These are phyloP conservation scores for Tachycineta bicolor DNA, from an alignment of 2,113 vertebrate species.

Conservation along the genomic window DNA sequence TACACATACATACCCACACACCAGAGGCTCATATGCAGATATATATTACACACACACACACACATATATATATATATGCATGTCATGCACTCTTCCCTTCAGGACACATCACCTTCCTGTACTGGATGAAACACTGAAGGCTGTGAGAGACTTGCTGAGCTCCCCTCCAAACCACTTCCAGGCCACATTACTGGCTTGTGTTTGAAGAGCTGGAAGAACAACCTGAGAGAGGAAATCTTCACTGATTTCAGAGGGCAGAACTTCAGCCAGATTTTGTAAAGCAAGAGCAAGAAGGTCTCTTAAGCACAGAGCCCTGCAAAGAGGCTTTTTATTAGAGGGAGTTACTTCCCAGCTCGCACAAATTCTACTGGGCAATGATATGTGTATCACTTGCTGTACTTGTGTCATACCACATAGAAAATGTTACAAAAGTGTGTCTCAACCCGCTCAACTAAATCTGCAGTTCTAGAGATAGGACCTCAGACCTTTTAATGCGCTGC, in stretches of 20 bases:
- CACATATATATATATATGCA: too few species aligned
- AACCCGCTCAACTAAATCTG: not conserved
- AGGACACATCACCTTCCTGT: not conserved
- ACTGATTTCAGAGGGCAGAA: not conserved
- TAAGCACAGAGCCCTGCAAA: not conserved
- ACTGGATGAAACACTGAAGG: not conserved
- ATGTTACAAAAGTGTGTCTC: not conserved
- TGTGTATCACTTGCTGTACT: not conserved
- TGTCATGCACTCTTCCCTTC: not conserved
- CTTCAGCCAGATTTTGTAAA: not conserved
- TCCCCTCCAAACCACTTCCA: not conserved
- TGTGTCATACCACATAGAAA: not conserved
- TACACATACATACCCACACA: not conserved
- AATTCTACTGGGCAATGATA: not conserved
- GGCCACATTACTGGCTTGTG: fast-evolving
- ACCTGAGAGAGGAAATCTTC: not conserved
- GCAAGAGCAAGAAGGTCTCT: not conserved
- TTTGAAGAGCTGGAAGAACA: not conserved
- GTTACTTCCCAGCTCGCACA: not conserved
- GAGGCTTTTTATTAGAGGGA: not conserved
- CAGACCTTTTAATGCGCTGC: not conserved
- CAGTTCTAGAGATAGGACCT: not conserved
- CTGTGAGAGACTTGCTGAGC: not conserved
- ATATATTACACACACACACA: too few species aligned
- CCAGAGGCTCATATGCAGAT: not conserved